Evolutionary conservation across 2,797 vertebrate genomes (phyloP), one percentile per base, ranked within the genome.

Genomic region (Rhyacichthys aspro): DNA sequence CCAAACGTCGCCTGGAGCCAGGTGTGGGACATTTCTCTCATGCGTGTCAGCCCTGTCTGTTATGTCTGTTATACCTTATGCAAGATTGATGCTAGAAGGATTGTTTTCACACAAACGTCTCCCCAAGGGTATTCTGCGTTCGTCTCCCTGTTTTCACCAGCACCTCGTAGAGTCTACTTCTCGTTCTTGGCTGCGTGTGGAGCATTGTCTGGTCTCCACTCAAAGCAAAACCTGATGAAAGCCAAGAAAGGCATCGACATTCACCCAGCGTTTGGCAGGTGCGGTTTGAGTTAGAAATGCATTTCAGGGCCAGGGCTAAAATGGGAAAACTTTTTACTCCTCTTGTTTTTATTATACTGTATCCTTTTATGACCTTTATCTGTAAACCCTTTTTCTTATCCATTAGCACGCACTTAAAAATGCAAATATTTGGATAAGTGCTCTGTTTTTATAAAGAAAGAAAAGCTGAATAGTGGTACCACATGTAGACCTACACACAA

Each of bases 1-100:
- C 76, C 69, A 78, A 64, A 28, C 11, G 11, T 55, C 5, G 55
- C 67, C 73, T 76, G 19, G 3, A 67, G 73, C 57, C 67, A 66
- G 59, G 67, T 57, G 63, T 60, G 60, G 67, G 42, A 9, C n/a
- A 61, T 52, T 42, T 14, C 57, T 49, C 15, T 6, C 43, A 37
- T 38, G 46, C 66, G 41, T 11, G 47, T 49, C 43, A 7, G 19
- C 12, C 23, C 36, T 23, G 28, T 55, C 34, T 28, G 38, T 49
- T 50, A 8, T 19, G n/a, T 64, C 43, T 59, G 37, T 53, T 11
- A 66, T 63, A 59, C 39, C 45, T 19, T 28, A 34, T 55, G 58
- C 43, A 41, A 28, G 37, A 36, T 1, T 9, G 12, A 55, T 59
- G 55, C 55, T 42, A 17, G 52, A 68, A 61, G 32, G n/a, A n/a